A percentile compares a stretch with the other conserved stretches of the same genome.
Evolutionary conservation across 2,113 vertebrate species (phyloP).

Genomic region (Callipepla californica): DNA sequence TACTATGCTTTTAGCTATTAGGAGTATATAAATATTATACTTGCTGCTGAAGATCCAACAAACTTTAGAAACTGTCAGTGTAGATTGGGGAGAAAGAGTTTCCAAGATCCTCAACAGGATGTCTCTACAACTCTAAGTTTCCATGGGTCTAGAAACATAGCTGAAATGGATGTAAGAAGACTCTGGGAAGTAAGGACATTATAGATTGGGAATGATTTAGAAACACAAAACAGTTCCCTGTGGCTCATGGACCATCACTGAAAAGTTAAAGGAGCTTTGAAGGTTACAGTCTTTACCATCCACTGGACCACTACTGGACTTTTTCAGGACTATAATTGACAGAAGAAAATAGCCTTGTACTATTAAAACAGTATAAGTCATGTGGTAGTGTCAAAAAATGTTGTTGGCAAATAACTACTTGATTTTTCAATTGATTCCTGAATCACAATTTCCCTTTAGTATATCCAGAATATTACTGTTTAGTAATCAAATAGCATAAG

Average conservation of each 20-base stretch:
- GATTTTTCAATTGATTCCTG: neutral
- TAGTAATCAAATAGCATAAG: neutral
- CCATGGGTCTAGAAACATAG: neutral
- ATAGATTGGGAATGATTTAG: neutral
- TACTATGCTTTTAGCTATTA: neutral
- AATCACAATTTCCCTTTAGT: neutral
- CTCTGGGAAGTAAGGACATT: neutral
- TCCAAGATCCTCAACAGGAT: neutral
- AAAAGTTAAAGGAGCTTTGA: neutral
- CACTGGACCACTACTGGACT: neutral
- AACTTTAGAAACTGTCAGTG: neutral
- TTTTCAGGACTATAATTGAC: neutral
- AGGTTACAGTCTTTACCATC: neutral
- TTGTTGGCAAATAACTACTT: rapidly evolving
- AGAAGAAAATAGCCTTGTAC: neutral
- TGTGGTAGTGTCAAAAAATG: neutral
- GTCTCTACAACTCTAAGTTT: neutral
- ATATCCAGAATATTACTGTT: neutral
- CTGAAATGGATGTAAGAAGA: neutral
- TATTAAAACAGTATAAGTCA: neutral
- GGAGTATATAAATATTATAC: neutral
- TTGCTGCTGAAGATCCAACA: neutral
- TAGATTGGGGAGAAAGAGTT: neutral
- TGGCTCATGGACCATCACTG: neutral
- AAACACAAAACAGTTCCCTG: neutral